Percentiles rank a stretch among this genome's conserved stretches.
These are phyloP conservation scores for Naso thynnoides DNA, from an alignment of 2,797 vertebrate species.

Conservation along the genomic window DNA sequence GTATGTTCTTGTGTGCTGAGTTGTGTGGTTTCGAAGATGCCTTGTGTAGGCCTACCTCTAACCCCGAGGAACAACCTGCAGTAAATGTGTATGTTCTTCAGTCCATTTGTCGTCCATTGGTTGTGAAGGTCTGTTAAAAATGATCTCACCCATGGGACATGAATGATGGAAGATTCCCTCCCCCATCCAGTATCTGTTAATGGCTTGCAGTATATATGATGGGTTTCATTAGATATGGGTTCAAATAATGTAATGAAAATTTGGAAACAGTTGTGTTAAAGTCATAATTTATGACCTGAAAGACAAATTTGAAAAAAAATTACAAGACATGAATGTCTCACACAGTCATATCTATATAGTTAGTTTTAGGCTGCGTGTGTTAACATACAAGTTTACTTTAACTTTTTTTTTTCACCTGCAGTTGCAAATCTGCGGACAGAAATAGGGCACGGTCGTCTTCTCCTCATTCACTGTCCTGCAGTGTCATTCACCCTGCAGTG, in stretches of 20 bases:
- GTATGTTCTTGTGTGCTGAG: slow-evolving; percentile 5
- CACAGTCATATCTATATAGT: not conserved
- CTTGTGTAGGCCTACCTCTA: slow-evolving; percentile 16
- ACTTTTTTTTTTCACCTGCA: not conserved
- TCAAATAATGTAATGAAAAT: slow-evolving; percentile 1
- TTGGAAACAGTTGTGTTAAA: not conserved
- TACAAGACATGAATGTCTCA: too few relatives aligned
- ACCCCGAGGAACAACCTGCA: not conserved
- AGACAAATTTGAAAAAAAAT: not conserved
- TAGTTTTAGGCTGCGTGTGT: not conserved
- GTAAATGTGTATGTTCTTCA: slow-evolving; percentile 20
- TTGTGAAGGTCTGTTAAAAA: slow-evolving; percentile 34
- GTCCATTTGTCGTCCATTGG: slow-evolving; percentile 28
- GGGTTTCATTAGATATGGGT: not conserved
- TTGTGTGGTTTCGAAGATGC: slow-evolving; percentile 28
- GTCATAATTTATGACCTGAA: not conserved
- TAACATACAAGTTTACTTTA: not conserved
- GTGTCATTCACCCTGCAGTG: slow-evolving; percentile 26
- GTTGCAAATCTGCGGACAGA: not conserved
- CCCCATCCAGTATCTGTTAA: slow-evolving; percentile 18
- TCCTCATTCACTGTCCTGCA: slow-evolving; percentile 19
- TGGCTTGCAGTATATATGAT: not conserved
- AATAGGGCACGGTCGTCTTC: not conserved
- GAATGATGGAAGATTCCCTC: not conserved
- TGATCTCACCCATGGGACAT: slow-evolving; percentile 33